A percentile compares a stretch with the other conserved stretches of the same genome.
Conservation (phyloP, 1,140 invertebrate genomes). For the Anastrepha obliqua region DNA sequence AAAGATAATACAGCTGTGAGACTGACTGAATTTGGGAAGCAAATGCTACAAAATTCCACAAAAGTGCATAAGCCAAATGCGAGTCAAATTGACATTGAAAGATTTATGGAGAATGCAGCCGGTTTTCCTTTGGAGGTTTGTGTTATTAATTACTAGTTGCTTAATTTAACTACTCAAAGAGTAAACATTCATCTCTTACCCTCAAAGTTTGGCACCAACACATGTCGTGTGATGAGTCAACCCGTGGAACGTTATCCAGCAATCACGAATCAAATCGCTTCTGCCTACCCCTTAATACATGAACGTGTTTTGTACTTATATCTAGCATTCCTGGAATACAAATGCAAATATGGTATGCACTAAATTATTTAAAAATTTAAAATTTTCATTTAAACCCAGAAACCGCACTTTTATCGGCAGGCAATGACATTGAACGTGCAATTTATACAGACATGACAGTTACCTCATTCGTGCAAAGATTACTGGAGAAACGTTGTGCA, state of each 20-base stretch:
- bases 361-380: not conserved
- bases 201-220: slow-evolving; percentile 26
- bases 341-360: slow-evolving; percentile 62
- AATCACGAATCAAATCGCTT: slow-evolving; percentile 64
- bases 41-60: slow-evolving; percentile 52
- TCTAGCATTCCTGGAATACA: slow-evolving; percentile 66
- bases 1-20: not conserved
- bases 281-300: slow-evolving; percentile 69
- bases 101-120: slow-evolving; percentile 53
- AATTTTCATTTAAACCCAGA: not conserved
- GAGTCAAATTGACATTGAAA: slow-evolving; percentile 31
- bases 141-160: not conserved
- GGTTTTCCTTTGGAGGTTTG: slow-evolving; percentile 56
- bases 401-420: not conserved
- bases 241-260: slow-evolving; percentile 41
- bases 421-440: slow-evolving; percentile 22
- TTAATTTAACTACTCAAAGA: not conserved
- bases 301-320: slow-evolving; percentile 62
- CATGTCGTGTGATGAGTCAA: slow-evolving; percentile 52
- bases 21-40: slow-evolving; percentile 47
- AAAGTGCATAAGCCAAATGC: slow-evolving; percentile 39
- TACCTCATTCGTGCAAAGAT: slow-evolving; percentile 75
- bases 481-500: slow-evolving; percentile 76
- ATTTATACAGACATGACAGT: slow-evolving; percentile 66
- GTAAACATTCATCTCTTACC: not conserved